Evolutionary conservation across 2,113 vertebrate genomes (phyloP).

Genomic region (Amphiprion percula): DNA sequence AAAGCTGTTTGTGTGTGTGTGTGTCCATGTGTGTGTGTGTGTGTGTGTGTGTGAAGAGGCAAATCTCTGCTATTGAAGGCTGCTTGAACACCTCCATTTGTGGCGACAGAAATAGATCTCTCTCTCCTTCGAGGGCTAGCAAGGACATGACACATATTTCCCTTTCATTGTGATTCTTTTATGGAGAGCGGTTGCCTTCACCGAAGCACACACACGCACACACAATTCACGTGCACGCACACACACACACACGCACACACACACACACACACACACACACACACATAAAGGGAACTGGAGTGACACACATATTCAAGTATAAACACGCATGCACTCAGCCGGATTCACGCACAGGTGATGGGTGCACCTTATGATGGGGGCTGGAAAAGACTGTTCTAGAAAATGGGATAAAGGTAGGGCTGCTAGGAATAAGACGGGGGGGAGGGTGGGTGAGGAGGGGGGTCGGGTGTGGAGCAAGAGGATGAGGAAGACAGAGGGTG

Average conservation of each 20-base stretch:
- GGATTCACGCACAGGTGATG: slow-evolving; percentile 55
- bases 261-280: background rate
- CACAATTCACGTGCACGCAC: slow-evolving; percentile 10
- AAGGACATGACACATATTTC: slow-evolving; percentile 80
- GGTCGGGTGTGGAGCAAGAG: slow-evolving; percentile 6
- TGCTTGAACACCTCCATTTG: slow-evolving; percentile 74
- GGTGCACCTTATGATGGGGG: slow-evolving; percentile 45
- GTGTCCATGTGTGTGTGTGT: slow-evolving; percentile 40
- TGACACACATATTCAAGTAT: slow-evolving; percentile 28
- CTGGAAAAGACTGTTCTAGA: slow-evolving; percentile 68
- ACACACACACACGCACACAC: slow-evolving; percentile 6
- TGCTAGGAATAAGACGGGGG: slow-evolving; percentile 31
- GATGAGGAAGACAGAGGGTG: slow-evolving; percentile 23
- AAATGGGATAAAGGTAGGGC: slow-evolving; percentile 66
- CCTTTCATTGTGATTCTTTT: slow-evolving; percentile 70
- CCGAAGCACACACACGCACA: slow-evolving; percentile 10
- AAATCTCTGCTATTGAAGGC: slow-evolving; percentile 71
- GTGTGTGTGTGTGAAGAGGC: slow-evolving; percentile 44
- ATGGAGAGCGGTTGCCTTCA: slow-evolving; percentile 31
- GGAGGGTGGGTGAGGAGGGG: background rate
- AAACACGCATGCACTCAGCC: slow-evolving; percentile 18
- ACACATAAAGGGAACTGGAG: slow-evolving; percentile 8
- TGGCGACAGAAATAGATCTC: slow-evolving; percentile 75
- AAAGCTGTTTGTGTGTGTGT: slow-evolving; percentile 34
- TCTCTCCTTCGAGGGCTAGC: slow-evolving; percentile 75